A percentile compares a stretch with the other conserved stretches of the same genome.
Evolutionary conservation across 1,140 invertebrate species (phyloP).

Genomic region (Lasioglossum baleicum): DNA sequence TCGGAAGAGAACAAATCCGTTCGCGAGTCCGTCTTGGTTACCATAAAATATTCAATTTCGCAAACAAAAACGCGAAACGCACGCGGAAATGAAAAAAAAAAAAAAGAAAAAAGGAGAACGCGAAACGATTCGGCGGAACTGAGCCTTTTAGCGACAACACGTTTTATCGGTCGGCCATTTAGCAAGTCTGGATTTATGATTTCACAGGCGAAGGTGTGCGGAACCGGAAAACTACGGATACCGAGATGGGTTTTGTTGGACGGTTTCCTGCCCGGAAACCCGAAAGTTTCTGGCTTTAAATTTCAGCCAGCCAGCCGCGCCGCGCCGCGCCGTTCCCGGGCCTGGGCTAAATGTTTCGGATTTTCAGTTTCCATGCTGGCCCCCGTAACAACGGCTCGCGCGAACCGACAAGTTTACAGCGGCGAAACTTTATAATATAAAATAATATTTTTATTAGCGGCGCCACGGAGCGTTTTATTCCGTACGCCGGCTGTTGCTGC

Average conservation of each 20-base stretch:
- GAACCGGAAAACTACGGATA: slow-evolving; percentile 31
- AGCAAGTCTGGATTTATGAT: slow-evolving; percentile 32
- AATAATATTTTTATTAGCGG: slow-evolving; percentile 45
- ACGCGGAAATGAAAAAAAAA: background rate
- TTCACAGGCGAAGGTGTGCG: background rate
- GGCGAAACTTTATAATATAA: slow-evolving; percentile 43
- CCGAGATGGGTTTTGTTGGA: slow-evolving; percentile 46
- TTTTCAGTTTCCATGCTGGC: slow-evolving; percentile 29
- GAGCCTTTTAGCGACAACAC: slow-evolving; percentile 17
- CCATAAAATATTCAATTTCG: slow-evolving; percentile 6
- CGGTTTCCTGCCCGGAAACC: slow-evolving; percentile 47
- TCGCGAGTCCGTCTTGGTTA: background rate
- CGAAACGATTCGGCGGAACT: background rate
- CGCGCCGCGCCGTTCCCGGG: slow-evolving; percentile 10
- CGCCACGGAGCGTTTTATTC: slow-evolving; percentile 15
- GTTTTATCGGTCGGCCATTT: slow-evolving; percentile 29
- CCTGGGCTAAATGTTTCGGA: slow-evolving; percentile 37
- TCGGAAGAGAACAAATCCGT: background rate
- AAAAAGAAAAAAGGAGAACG: too few species aligned
- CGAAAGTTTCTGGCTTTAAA: slow-evolving; percentile 51
- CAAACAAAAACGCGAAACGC: background rate
- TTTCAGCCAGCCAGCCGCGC: slow-evolving; percentile 36
- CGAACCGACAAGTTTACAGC: slow-evolving; percentile 23
- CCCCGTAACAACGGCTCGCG: slow-evolving; percentile 14
- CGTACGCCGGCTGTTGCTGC: slow-evolving; percentile 4